These are phyloP conservation scores for Phyto melanocephala DNA, from an alignment of 2,888 invertebrate genomes.

Conservation along the genomic window DNA sequence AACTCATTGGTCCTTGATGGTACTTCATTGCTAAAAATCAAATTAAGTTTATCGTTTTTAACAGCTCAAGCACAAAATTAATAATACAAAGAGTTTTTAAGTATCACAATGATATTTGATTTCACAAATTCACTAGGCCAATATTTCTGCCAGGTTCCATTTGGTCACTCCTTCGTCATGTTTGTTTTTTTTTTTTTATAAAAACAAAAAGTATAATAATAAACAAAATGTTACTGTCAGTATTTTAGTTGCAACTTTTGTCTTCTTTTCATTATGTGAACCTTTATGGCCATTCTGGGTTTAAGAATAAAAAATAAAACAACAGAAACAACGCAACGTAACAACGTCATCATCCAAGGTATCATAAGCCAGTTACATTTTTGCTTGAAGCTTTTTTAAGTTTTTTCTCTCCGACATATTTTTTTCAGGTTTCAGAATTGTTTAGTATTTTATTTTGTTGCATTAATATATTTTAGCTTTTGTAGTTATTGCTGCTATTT, in stretches of 20 bases:
- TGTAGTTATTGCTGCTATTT: slow-evolving; percentile 3
- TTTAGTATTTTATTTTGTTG: slow-evolving; percentile 21
- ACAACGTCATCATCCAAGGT: slow-evolving; percentile 40
- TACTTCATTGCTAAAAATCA: too few species aligned
- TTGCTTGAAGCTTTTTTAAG: slow-evolving; percentile 51
- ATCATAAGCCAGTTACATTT: slow-evolving; percentile 51
- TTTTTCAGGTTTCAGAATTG: not conserved
- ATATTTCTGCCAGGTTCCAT: too few species aligned
- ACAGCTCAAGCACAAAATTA: too few species aligned
- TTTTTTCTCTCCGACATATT: not conserved
- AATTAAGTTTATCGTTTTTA: too few species aligned
- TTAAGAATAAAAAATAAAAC: not conserved
- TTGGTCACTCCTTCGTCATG: too few species aligned
- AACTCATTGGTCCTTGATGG: too few species aligned
- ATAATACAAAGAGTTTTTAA: too few species aligned
- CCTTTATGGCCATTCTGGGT: slow-evolving; percentile 48
- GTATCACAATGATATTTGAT: too few species aligned
- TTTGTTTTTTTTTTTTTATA: too few species aligned
- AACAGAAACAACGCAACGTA: slow-evolving; percentile 12
- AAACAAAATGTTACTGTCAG: not conserved
- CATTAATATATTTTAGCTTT: slow-evolving; percentile 22
- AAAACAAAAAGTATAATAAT: too few species aligned
- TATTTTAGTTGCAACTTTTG: slow-evolving; percentile 5
- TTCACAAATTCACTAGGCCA: too few species aligned
- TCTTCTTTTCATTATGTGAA: slow-evolving; percentile 23